phyloP scores from a whole-genome alignment of 2,888 invertebrate genomes.

The Lasioglossum pauxillum region DNA sequence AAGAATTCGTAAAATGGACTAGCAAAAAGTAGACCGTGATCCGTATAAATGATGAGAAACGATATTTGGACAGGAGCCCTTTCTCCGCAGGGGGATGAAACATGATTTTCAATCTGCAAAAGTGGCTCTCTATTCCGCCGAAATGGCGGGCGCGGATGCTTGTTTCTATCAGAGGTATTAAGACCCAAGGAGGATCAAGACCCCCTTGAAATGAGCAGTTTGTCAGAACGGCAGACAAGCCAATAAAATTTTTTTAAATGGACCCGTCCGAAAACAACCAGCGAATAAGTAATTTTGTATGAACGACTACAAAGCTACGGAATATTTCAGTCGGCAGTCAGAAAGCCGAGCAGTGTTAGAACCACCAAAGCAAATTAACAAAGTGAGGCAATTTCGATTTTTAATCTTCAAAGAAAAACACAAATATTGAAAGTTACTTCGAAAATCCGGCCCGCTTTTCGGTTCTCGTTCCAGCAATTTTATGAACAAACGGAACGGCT shows the following conservation, averaged over 20 bases:
- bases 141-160: conserved; percentile 21
- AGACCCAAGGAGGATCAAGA: conserved; percentile 33
- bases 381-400: not conserved
- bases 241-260: not conserved
- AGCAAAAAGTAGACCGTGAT: conserved; percentile 7
- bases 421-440: not conserved
- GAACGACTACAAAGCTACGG: not conserved
- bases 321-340: not conserved
- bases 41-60: conserved; percentile 32
- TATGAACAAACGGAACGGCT: not conserved
- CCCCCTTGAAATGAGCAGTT: conserved; percentile 1
- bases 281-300: not conserved
- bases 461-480: not conserved
- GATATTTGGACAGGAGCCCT: conserved; percentile 36
- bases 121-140: conserved; percentile 30
- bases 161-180: conserved; percentile 44
- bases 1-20: not conserved
- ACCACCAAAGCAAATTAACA: not conserved
- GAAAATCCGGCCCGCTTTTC: not conserved
- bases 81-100: conserved; percentile 35
- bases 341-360: not conserved
- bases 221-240: not conserved
- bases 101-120: conserved; percentile 53
- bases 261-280: not conserved
- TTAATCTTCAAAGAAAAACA: not conserved